Conservation (phyloP, 2,113 vertebrate species). For the Megalops atlanticus region DNA sequence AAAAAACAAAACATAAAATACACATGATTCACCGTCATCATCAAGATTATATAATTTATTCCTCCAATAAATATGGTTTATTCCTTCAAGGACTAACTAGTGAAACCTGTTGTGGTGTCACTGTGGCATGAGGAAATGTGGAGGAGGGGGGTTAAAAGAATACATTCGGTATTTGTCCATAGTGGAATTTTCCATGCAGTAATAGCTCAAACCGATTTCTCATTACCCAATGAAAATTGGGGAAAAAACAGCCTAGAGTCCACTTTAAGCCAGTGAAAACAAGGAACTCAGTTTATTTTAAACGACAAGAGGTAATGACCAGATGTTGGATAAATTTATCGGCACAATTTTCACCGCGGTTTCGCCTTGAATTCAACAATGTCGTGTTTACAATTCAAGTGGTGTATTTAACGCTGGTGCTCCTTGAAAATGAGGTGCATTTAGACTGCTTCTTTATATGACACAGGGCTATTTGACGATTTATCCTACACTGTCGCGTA, state of each 20-base stretch:
- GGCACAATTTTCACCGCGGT: slow-evolving; percentile 42
- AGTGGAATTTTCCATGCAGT: slow-evolving; percentile 57
- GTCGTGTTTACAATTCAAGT: slow-evolving; percentile 49
- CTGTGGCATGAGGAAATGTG: slow-evolving; percentile 31
- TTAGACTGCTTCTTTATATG: slow-evolving; percentile 38
- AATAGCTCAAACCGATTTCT: slow-evolving; percentile 52
- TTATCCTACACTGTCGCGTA: slow-evolving; percentile 24
- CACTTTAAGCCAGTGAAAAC: slow-evolving; percentile 47
- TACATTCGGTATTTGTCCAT: slow-evolving; percentile 43
- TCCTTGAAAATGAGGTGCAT: slow-evolving; percentile 40
- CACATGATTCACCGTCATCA: neutral
- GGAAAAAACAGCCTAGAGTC: neutral
- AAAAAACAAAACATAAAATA: neutral
- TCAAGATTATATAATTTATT: neutral
- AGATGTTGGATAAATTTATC: slow-evolving; percentile 71
- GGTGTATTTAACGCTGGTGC: slow-evolving; percentile 35
- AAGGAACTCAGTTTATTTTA: slow-evolving; percentile 52
- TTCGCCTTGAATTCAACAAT: slow-evolving; percentile 50
- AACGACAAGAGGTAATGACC: slow-evolving; percentile 63
- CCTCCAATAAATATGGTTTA: neutral
- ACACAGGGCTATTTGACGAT: slow-evolving; percentile 12
- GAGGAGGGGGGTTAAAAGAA: slow-evolving; percentile 38
- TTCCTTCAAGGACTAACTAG: neutral
- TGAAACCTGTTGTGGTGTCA: neutral
- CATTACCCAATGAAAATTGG: slow-evolving; percentile 44